Evolutionary conservation across 2,113 vertebrate genomes (phyloP), one percentile per base, ranked within the genome.

Genomic region (Progne subis): DNA sequence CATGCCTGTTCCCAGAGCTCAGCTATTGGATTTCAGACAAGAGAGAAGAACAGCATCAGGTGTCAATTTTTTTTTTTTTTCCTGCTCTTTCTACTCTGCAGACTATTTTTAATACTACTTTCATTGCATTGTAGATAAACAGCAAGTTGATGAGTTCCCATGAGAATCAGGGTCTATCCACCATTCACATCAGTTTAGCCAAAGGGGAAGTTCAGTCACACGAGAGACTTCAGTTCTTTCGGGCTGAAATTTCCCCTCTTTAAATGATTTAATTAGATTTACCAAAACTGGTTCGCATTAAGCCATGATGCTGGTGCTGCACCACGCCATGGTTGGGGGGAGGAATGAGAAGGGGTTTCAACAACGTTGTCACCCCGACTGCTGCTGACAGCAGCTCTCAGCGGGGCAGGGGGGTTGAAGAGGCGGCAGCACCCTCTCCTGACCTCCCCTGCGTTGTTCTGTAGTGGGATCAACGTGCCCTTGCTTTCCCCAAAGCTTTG

Each of bases 81-180:
- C 8, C 63, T 83, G 28, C 60, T 88, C 55, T 44, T 92, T 65
- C 49, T 90, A 59, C 32, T 65, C 47, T 23, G 18, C 50, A 32
- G 43, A 57, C 52, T 94, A 77, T 88, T 91, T 93, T 86, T 72
- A 85, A 96, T 94, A 78, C 81, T 12, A 74, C 49, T 96, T 96
- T 96, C 96, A 96, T 95, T 95, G 69, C 71, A 12, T 19, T 94
- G 70, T 49, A 94, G 94, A 94, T 94, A 94, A 96, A 88, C 71
- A 95, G 69, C 49, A 61, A 88, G 46, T 24, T 65, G 79, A 77
- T 3, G 18, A 39, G 82, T 97, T 97, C 95, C 88, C 96, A 91
- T 95, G 95, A 91, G 94, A 95, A 95, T 80, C 64, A 19, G 68
- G 43, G 55, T 64, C 84, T 37, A 20, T 53, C 70, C 86, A 85